A percentile compares a stretch with the other conserved stretches of the same genome.
phyloP scores from a whole-genome alignment of 2,113 vertebrate genomes.

The Monopterus albus region DNA sequence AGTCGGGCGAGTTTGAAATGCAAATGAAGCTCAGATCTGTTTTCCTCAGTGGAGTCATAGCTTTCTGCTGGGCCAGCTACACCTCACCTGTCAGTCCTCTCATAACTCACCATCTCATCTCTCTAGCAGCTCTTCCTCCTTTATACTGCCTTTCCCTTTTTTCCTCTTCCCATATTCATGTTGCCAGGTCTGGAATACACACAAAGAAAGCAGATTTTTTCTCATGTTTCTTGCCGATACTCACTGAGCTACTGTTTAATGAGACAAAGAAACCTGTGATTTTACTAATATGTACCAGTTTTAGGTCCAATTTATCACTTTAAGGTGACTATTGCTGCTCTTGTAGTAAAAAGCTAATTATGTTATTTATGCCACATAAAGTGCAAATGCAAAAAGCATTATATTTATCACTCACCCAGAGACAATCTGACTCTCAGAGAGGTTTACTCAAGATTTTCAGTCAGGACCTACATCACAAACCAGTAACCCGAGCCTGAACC shows the following conservation, averaged over 20 bases:
- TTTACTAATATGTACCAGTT: not conserved
- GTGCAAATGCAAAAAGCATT: no score
- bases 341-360: no score
- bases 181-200: constrained; percentile 12
- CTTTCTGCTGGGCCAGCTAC: constrained; percentile 35
- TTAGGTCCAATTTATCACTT: not conserved
- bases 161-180: constrained; percentile 2
- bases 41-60: constrained; percentile 56
- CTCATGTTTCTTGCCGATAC: not conserved
- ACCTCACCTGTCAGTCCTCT: constrained; percentile 49
- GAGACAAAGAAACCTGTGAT: not conserved
- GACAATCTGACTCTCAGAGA: no score
- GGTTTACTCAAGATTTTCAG: no score
- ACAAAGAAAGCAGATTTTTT: not conserved
- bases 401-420: no score
- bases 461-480: no score
- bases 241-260: no score
- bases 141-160: not conserved
- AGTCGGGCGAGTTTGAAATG: constrained; percentile 67
- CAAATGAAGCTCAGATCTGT: constrained; percentile 68
- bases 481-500: no score
- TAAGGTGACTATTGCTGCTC: no score
- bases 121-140: constrained; percentile 8
- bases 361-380: no score
- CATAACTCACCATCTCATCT: constrained; percentile 37